These are phyloP conservation scores for Polymixis flavicincta DNA, from an alignment of 2,888 invertebrate species.

Conservation along the genomic window DNA sequence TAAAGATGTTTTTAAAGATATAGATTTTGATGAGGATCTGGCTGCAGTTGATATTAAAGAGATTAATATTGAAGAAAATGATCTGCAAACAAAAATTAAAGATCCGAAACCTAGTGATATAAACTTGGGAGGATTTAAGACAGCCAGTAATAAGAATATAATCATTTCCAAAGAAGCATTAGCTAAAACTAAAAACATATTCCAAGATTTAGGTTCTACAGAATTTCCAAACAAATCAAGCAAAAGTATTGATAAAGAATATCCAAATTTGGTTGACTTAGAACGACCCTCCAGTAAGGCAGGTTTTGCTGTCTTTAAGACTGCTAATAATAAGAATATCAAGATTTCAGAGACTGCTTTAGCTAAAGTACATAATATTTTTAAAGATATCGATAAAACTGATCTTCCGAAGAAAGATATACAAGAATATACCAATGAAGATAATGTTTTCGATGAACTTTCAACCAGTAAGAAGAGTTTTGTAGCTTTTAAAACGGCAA, in stretches of 20 bases:
- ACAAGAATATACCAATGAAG: neutral
- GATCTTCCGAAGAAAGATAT: neutral
- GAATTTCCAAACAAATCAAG: conserved; percentile 34
- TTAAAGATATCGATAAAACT: conserved; percentile 42
- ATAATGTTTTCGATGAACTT: neutral
- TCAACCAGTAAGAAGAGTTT: conserved; percentile 3
- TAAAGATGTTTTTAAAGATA: conserved; percentile 70
- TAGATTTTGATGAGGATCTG: conserved; percentile 45
- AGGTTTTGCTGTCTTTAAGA: conserved; percentile 39
- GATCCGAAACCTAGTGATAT: neutral
- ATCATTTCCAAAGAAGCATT: conserved; percentile 74
- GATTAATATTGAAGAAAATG: neutral
- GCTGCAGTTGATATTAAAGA: neutral
- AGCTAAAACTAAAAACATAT: conserved; percentile 72
- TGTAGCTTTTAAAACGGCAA: neutral
- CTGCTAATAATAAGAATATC: conserved; percentile 47
- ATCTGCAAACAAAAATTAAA: neutral
- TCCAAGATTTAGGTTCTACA: conserved; percentile 65
- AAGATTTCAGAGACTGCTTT: conserved; percentile 41
- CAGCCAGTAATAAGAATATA: conserved; percentile 81
- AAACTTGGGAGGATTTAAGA: conserved; percentile 52
- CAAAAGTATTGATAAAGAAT: conserved; percentile 9
- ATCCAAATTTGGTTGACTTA: neutral
- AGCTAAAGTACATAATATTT: conserved; percentile 31
- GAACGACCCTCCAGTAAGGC: conserved; percentile 17